Evolutionary conservation across 2,888 invertebrate species (phyloP), one percentile per base, ranked within the genome.

Genomic region (Taphrorychus bicolor): DNA sequence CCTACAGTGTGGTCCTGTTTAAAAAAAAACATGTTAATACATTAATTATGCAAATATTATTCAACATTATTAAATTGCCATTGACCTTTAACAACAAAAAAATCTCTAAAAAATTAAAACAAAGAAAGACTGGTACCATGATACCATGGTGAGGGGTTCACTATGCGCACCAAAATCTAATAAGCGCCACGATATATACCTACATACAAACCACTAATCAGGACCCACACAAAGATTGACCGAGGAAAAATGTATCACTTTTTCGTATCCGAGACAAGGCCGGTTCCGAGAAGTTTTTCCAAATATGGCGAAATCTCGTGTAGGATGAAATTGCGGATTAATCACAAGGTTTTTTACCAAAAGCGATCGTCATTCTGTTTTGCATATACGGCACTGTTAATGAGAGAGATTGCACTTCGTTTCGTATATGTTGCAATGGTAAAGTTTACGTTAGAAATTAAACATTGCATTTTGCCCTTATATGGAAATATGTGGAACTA

Each of bases 271-370:
- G 17, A 45, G 16, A 45, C 62, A 62, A 62, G 62, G 62, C 53
- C 60, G 60, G 22, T 23, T 23, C 19, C 22, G 9, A 40, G 41
- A 52, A 19, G 53, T 14, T 52, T 62, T 45, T 22, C 65, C 65
- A 54, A 54, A 54, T 65, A 65, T 23, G 59, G 65, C 53, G 11
- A 59, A 53, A 59, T 59, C 17, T 14, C 22, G 48, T 59, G 65
- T 65, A 59, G 59, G 65, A 59, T 49, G 52, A 61, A 45, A 56
- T 32, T 24, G 56, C 56, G 24, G 62, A 62, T 62, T 62, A 48
- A 62, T 49, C 40, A 56, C 62, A 62, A 62, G 62, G 62, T 32
- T 62, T 60, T 54, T 62, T 48, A 56, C 56, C 62, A 48, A 62
- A 49, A 54, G 14, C 23, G 54, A 19, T 42, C 32, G 19, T 14